A percentile compares a stretch with the other conserved stretches of the same genome.
Evolutionary conservation across 2,113 vertebrate genomes (phyloP).

Genomic region (Cygnus atratus): DNA sequence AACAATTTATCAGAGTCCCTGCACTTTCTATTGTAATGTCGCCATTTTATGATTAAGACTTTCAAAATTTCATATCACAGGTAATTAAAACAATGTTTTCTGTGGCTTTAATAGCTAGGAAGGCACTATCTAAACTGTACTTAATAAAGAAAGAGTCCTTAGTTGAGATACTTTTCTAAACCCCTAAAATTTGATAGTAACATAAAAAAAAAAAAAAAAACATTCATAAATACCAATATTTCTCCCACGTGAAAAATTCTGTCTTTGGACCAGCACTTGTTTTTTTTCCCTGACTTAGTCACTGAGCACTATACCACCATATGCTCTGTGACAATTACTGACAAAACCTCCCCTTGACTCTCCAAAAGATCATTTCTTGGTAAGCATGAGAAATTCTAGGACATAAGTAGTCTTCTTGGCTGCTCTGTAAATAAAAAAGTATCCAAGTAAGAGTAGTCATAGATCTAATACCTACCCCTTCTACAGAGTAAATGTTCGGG

Average conservation of each 20-base stretch:
- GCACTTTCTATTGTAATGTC: not conserved
- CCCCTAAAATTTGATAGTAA: not conserved
- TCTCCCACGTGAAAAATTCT: not conserved
- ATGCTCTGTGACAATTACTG: not conserved
- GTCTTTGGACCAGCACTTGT: not conserved
- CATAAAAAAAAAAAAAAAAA: not conserved
- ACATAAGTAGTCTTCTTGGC: too few species aligned
- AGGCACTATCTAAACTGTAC: not conserved
- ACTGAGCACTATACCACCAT: not conserved
- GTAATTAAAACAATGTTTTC: not conserved
- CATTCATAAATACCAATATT: not conserved
- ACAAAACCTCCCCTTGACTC: not conserved
- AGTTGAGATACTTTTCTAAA: not conserved
- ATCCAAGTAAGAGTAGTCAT: not conserved
- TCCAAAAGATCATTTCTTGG: not conserved
- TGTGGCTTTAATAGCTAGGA: not conserved
- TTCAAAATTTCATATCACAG: not conserved
- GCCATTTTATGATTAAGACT: not conserved
- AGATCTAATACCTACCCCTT: too few species aligned
- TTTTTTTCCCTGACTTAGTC: not conserved
- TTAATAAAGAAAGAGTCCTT: not conserved
- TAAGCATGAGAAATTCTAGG: not conserved
- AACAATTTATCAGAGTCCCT: not conserved
- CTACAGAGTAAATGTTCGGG: not conserved
- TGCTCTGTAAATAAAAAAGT: not conserved